Evolutionary conservation across 2,888 invertebrate species (phyloP).

Genomic region (Melanostoma scalare): DNA sequence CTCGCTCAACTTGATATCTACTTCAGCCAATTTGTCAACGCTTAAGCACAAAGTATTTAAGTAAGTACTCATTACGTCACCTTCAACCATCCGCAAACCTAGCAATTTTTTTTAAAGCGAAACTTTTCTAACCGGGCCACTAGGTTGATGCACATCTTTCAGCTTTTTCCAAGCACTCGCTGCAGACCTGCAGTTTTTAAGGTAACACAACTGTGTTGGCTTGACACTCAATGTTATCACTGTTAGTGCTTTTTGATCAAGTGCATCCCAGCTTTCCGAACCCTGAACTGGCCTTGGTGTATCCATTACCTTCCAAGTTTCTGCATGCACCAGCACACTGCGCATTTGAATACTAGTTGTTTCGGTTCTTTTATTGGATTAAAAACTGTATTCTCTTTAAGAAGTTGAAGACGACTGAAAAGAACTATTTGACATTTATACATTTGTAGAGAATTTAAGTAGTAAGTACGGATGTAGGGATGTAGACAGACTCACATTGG

Average conservation of each 20-base stretch:
- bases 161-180: constrained; percentile 53
- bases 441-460: too few relatives aligned
- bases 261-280: constrained; percentile 19
- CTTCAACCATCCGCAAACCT: constrained; percentile 48
- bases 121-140: constrained; percentile 59
- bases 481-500: too few relatives aligned
- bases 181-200: constrained; percentile 49
- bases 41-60: constrained; percentile 50
- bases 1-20: constrained; percentile 32
- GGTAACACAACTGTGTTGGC: constrained; percentile 53
- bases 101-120: constrained; percentile 64
- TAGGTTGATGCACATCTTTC: constrained; percentile 55
- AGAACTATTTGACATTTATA: too few relatives aligned
- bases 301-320: constrained; percentile 40
- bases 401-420: too few relatives aligned
- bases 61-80: constrained; percentile 39
- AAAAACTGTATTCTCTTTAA: too few relatives aligned
- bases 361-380: too few relatives aligned
- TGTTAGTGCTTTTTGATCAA: constrained; percentile 48
- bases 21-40: constrained; percentile 45
- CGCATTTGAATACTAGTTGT: too few relatives aligned
- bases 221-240: constrained; percentile 50
- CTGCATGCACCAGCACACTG: too few relatives aligned
- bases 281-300: constrained; percentile 20
- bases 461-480: too few relatives aligned